Evolutionary conservation across 1,140 invertebrate genomes (phyloP).

Genomic region (Saxidomus purpurata): DNA sequence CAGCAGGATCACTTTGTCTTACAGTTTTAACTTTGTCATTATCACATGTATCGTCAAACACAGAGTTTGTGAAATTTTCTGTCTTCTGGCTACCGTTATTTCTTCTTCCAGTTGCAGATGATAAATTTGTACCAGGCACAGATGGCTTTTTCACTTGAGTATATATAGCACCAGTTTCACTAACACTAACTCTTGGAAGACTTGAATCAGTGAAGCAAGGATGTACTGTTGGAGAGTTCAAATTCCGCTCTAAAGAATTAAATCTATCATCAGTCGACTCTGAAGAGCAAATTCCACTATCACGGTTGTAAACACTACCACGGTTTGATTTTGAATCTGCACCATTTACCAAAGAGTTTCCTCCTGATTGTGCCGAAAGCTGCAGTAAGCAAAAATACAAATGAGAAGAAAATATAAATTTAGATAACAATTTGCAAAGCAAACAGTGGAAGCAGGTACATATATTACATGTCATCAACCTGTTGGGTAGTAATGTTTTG

Average conservation of each 20-base stretch:
- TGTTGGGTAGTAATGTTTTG: no score
- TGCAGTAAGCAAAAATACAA: neutral
- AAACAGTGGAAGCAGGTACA: no score
- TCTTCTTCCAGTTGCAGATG: neutral
- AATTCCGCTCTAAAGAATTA: constrained; percentile 22
- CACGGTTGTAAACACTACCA: neutral
- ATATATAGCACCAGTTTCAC: constrained; percentile 55
- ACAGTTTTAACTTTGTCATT: neutral
- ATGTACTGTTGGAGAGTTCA: neutral
- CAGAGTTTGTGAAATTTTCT: neutral
- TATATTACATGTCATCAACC: no score
- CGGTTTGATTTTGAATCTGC: neutral
- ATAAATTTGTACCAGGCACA: constrained; percentile 14
- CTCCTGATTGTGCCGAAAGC: neutral
- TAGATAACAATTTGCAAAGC: no score
- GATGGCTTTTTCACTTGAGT: constrained; percentile 44
- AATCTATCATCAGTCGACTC: constrained; percentile 51
- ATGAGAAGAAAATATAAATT: no score
- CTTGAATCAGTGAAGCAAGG: constrained; percentile 29
- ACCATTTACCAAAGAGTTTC: neutral
- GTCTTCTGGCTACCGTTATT: neutral
- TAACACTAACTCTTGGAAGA: constrained; percentile 53
- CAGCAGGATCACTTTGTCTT: constrained; percentile 2
- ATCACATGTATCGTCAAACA: neutral
- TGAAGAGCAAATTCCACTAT: constrained; percentile 56